Evolutionary conservation across 2,888 invertebrate species (phyloP), one percentile per base, ranked within the genome.

Genomic region (Acrocyrtus sp.): DNA sequence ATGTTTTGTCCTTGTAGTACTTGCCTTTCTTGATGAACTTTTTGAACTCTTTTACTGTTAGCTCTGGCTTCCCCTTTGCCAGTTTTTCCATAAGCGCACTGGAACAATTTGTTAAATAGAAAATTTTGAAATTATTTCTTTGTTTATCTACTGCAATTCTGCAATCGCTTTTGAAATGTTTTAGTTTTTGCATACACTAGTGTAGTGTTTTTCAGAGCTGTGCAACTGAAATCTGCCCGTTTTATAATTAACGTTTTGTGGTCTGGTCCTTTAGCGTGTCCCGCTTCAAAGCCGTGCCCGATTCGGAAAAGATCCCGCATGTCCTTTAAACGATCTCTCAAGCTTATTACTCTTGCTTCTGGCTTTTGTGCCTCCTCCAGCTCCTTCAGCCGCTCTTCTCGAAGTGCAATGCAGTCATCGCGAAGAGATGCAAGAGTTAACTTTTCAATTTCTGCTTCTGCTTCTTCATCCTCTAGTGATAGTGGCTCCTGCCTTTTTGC

Each of bases 221-320:
- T 84, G 6, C 86, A 84, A 48, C 88, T 83, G 70, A 84, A 85
- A 76, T 84, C 84, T 4, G 87, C 87, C 70, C 87, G 83, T 63
- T 84, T 83, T 34, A 88, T 85, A 45, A 87, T 81, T 61, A 88
- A 78, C 76, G 83, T 83, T 45, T 81, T 82, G 15, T 82, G 75
- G 80, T 88, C 83, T 1, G 88, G 88, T 1, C 85, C 87, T 29
- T 82, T 75, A 8, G 87, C 83, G 67, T 82, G 82, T 74, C 85
- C 87, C 79, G 87, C 85, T 62, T 86, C 84, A n/a, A 85, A 82
- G 12, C 85, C 87, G 54, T 86, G 82, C n/a, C n/a, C n/a, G n/a
- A n/a, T 82, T 82, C 8, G 86, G 80, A 21, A 88, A 68, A n/a
- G 67, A 70, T n/a, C 84, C 82, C 0, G 86, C 86, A 51, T 87